Conservation (phyloP, 2,888 invertebrate genomes). For the Pristionchus arcanus region DNA sequence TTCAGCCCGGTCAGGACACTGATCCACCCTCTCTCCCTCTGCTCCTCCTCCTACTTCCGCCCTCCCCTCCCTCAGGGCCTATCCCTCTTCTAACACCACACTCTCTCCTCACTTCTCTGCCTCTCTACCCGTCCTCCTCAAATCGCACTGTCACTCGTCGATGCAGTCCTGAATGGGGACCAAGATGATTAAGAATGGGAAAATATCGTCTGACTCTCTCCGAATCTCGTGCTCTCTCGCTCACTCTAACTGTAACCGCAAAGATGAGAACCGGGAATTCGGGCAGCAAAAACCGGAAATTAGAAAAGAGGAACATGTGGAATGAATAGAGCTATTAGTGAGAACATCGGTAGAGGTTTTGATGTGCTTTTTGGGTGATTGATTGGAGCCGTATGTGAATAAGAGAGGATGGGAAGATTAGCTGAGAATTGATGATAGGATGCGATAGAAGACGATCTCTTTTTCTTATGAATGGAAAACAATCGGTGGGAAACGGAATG, state of each 20-base stretch:
- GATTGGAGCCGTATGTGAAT: neutral
- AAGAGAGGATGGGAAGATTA: neutral
- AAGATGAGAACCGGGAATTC: conserved; percentile 13
- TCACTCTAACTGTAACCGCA: neutral
- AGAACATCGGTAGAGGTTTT: neutral
- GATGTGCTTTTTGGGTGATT: neutral
- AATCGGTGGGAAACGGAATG: neutral
- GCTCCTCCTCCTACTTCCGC: neutral
- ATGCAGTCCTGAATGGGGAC: neutral
- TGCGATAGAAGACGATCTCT: no score
- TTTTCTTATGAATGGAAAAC: neutral
- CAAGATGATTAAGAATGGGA: neutral
- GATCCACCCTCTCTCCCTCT: conserved; percentile 16
- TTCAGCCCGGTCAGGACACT: neutral
- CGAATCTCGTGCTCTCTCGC: neutral
- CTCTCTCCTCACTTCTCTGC: neutral
- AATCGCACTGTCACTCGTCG: neutral
- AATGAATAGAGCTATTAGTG: neutral
- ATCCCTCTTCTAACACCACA: neutral
- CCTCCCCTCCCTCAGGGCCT: neutral
- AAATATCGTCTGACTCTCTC: neutral
- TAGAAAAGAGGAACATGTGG: neutral
- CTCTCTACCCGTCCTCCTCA: neutral
- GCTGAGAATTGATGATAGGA: neutral
- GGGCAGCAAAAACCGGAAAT: no score